Conservation (phyloP, 2,888 invertebrate genomes). For the Venusia cambrica region DNA sequence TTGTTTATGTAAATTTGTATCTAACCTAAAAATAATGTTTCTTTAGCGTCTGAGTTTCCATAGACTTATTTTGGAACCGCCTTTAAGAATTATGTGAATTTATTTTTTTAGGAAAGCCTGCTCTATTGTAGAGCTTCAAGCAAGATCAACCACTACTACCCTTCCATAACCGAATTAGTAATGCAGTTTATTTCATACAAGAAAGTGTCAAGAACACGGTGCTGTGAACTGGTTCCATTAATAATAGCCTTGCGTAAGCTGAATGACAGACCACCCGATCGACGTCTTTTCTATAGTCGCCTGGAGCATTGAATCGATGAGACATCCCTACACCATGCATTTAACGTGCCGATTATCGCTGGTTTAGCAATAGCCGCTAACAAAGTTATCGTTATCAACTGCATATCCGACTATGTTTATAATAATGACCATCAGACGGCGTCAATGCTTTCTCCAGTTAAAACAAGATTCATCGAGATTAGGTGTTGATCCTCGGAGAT, state of each 20-base stretch:
- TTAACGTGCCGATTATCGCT: constrained; percentile 16
- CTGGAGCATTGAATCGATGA: constrained; percentile 19
- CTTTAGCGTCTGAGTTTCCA: too few relatives aligned
- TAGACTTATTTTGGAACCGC: too few relatives aligned
- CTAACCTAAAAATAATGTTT: too few relatives aligned
- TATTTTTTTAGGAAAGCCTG: too few relatives aligned
- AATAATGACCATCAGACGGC: constrained; percentile 19
- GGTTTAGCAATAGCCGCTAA: constrained; percentile 23
- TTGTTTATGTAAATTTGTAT: too few relatives aligned
- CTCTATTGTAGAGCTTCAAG: too few relatives aligned
- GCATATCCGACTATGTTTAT: constrained; percentile 19
- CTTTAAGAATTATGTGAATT: too few relatives aligned
- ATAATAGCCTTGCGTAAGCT: constrained; percentile 11
- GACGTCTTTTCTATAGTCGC: constrained; percentile 15
- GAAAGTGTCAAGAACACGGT: constrained; percentile 3
- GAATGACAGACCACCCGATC: constrained; percentile 14
- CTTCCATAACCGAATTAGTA: too few relatives aligned
- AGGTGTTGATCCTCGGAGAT: constrained; percentile 18
- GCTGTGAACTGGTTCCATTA: constrained; percentile 8
- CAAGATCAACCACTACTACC: too few relatives aligned
- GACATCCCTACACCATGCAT: constrained; percentile 14
- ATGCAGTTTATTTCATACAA: not conserved
- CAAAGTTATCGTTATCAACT: constrained; percentile 19
- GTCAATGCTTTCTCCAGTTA: constrained; percentile 24
- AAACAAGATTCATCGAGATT: constrained; percentile 16